phyloP scores from a whole-genome alignment of 1,140 invertebrate genomes.

The Drosophila nebulosa region DNA sequence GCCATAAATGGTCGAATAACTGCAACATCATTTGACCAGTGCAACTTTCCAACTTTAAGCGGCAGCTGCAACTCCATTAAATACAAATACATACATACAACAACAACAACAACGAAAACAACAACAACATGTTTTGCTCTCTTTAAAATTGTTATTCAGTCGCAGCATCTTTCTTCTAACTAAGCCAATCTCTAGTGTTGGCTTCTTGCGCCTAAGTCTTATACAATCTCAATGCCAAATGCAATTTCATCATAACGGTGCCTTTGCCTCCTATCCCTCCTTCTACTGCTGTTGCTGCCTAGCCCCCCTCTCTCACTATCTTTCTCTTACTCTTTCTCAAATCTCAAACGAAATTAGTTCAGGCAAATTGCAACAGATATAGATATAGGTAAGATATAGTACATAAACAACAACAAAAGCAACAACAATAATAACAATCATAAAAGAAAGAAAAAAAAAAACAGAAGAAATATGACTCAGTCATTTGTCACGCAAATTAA shows the following conservation, averaged over 20 bases:
- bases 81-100: not conserved
- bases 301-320: not conserved
- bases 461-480: conserved; percentile 25
- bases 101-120: not conserved
- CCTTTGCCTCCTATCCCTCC: not conserved
- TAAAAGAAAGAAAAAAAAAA: not conserved
- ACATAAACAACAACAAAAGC: conserved; percentile 5
- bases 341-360: conserved; percentile 63
- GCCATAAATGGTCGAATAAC: conserved; percentile 71
- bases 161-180: conserved; percentile 2
- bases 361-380: conserved; percentile 59
- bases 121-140: conserved; percentile 26
- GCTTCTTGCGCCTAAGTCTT: conserved; percentile 28
- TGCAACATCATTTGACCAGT: conserved; percentile 72
- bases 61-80: conserved; percentile 14
- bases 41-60: conserved; percentile 59
- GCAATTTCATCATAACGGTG: conserved; percentile 57
- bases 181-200: not conserved
- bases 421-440: conserved; percentile 13
- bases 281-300: not conserved
- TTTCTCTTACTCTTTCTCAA: conserved; percentile 2
- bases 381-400: not conserved
- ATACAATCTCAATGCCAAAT: conserved; percentile 38
- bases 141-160: not conserved
- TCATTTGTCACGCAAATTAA: conserved; percentile 68